These are phyloP conservation scores for Felis chaus DNA, from an alignment of 2,113 vertebrate genomes.

Conservation along the genomic window DNA sequence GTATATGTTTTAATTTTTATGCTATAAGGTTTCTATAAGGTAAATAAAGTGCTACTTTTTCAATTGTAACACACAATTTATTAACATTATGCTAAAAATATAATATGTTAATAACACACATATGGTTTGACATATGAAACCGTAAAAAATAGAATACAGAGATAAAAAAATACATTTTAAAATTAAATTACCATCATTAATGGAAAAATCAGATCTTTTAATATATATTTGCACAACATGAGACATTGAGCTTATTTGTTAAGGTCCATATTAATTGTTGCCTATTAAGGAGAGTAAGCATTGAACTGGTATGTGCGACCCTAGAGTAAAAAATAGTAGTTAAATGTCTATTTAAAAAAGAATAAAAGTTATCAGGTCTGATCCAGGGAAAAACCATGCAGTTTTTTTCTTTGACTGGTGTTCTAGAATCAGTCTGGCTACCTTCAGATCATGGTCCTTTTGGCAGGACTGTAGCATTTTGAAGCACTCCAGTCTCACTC, in stretches of 20 bases:
- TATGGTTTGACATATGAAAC: background rate
- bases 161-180: background rate
- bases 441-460: slow-evolving; percentile 61
- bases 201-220: slow-evolving; percentile 17
- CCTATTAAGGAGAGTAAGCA: slow-evolving; percentile 43
- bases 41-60: background rate
- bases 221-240: background rate
- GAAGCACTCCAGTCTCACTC: slow-evolving; percentile 63
- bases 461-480: slow-evolving; percentile 65
- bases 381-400: slow-evolving; percentile 56
- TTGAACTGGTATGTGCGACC: slow-evolving; percentile 55
- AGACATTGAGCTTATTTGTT: slow-evolving; percentile 33
- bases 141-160: background rate
- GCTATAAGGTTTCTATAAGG: background rate
- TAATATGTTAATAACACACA: background rate
- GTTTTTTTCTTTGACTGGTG: slow-evolving; percentile 68
- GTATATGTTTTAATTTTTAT: background rate
- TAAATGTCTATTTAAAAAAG: slow-evolving; percentile 65
- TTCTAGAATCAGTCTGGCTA: slow-evolving; percentile 65
- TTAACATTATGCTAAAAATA: background rate
- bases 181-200: slow-evolving; percentile 15
- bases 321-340: slow-evolving; percentile 68
- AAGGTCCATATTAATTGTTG: slow-evolving; percentile 59
- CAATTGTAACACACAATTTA: background rate
- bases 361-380: slow-evolving; percentile 45